A percentile compares a stretch with the other conserved stretches of the same genome.
phyloP scores from a whole-genome alignment of 2,888 invertebrate genomes.

The Eupithecia abbreviata region DNA sequence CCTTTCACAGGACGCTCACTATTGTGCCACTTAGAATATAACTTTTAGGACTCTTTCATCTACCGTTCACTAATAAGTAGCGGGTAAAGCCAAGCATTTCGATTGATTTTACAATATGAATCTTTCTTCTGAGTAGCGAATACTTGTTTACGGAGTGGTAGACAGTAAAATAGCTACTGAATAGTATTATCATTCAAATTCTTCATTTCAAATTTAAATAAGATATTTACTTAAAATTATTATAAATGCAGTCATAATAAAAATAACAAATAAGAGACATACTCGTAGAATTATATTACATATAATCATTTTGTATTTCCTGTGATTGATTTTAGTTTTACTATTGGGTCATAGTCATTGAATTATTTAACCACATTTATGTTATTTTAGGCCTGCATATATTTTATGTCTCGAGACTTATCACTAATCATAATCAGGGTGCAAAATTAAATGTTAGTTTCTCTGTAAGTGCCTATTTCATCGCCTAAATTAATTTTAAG shows the following conservation, averaged over 20 bases:
- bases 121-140: neutral
- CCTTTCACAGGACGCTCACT: slow-evolving; percentile 76
- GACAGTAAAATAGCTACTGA: slow-evolving; percentile 68
- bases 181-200: slow-evolving; percentile 64
- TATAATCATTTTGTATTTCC: slow-evolving; percentile 68
- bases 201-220: slow-evolving; percentile 43
- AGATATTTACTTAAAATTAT: slow-evolving; percentile 45
- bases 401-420: slow-evolving; percentile 20
- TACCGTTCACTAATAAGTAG: slow-evolving; percentile 16
- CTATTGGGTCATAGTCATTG: slow-evolving; percentile 61
- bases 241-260: slow-evolving; percentile 61
- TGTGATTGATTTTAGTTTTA: slow-evolving; percentile 78
- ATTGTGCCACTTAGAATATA: slow-evolving; percentile 79
- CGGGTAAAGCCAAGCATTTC: slow-evolving; percentile 15
- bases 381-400: slow-evolving; percentile 39
- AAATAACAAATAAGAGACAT: slow-evolving; percentile 59
- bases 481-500: neutral
- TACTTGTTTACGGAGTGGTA: slow-evolving; percentile 43
- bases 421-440: slow-evolving; percentile 4
- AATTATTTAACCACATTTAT: slow-evolving; percentile 52
- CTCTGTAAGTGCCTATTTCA: slow-evolving; percentile 8
- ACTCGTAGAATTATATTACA: slow-evolving; percentile 53
- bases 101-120: neutral
- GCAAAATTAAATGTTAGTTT: slow-evolving; percentile 1
- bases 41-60: slow-evolving; percentile 48